Percentiles rank a stretch among this genome's conserved stretches.
Conservation (phyloP, 2,797 vertebrate genomes). For the Peromyscus attwateri region DNA sequence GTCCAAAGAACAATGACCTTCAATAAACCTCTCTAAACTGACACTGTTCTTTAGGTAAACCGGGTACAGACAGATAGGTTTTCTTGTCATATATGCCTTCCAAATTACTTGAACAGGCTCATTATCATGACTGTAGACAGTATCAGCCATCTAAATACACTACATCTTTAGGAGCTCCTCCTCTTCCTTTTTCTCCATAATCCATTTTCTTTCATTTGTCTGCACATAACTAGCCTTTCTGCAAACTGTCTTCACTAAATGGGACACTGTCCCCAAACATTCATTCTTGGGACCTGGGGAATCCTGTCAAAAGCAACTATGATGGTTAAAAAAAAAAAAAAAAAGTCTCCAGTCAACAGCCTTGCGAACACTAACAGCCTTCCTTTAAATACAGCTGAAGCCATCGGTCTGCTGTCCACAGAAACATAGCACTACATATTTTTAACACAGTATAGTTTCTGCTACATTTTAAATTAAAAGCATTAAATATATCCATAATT, state of each 20-base stretch:
- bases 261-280: neutral
- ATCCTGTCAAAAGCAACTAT: neutral
- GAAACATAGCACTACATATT: conserved; percentile 15
- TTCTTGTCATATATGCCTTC: neutral
- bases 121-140: neutral
- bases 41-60: neutral
- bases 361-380: neutral
- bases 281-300: neutral
- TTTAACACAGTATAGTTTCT: conserved; percentile 61
- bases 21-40: neutral
- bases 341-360: neutral
- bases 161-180: neutral
- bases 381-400: neutral
- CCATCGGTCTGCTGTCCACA: conserved; percentile 43
- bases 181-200: neutral
- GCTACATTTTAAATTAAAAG: conserved; percentile 76
- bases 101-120: neutral
- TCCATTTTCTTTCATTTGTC: conserved; percentile 9
- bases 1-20: neutral
- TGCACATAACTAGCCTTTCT: neutral
- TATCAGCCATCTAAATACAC: neutral
- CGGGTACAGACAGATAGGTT: neutral
- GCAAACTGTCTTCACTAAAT: neutral
- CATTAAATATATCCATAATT: conserved; percentile 76
- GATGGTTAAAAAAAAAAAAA: neutral